Evolutionary conservation across 2,797 vertebrate species (phyloP), one percentile per base, ranked within the genome.

Genomic region (Cichlasoma orientale): DNA sequence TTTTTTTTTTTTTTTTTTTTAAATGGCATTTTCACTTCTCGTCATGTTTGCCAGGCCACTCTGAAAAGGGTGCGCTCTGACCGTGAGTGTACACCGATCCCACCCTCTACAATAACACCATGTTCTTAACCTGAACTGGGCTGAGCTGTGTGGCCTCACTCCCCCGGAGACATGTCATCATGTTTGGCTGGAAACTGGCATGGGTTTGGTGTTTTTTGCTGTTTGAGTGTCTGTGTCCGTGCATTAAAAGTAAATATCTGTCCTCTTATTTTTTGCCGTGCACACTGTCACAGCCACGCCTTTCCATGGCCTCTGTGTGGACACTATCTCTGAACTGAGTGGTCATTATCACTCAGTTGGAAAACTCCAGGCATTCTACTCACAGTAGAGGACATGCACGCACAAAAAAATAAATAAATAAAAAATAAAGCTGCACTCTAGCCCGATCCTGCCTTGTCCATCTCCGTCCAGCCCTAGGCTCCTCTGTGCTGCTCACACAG

Each of bases 61-160:
- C 41, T 9, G 27, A 44, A 56, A 58, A 21, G 50, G 44, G 59
- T 52, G 56, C 2, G 55, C 29, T 36, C 19, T 4, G 73, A 56
- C 59, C 16, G 8, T 1, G 4, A 33, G 59, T 61, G 41, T 25
- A 21, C 83, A 79, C 33, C 29, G 50, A 78, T 87, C 80, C 82
- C 89, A 76, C 88, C 88, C 85, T 86, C 53, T 77, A 78, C 29
- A 85, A 85, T 75, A 90, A 91, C 86, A 90, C 66, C 21, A 27
- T 14, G 61, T 68, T n/a, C 75, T 44, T 63, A 29, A 50, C 63
- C 73, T 75, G 76, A 80, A 72, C 63, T 55, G 81, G 79, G 77
- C 76, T 54, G 68, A 69, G 59, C 74, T 76, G 21, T 54, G 47
- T 76, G 77, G 50, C 81, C 71, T 78, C 53, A 14, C 68, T 66